Percentiles rank a stretch among this genome's conserved stretches.
These are phyloP conservation scores for Drosophila miranda DNA, from an alignment of 1,140 invertebrate genomes.

Conservation along the genomic window DNA sequence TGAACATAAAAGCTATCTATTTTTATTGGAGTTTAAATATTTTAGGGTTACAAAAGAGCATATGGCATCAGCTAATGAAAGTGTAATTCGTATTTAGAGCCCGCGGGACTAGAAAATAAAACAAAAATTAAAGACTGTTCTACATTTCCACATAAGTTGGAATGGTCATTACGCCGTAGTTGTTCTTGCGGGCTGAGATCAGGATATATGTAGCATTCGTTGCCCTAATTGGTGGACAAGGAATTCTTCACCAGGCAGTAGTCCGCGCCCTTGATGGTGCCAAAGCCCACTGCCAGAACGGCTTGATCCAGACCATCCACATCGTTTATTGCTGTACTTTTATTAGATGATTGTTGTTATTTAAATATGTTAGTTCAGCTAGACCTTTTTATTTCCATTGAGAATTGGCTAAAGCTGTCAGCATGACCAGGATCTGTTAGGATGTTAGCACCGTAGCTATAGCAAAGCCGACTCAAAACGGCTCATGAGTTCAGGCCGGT, in stretches of 20 bases:
- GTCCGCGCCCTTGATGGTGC: conserved; percentile 89
- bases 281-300: conserved; percentile 96
- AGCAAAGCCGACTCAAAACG: too few relatives aligned
- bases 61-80: conserved; percentile 6
- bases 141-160: conserved; percentile 92
- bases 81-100: conserved; percentile 65
- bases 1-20: not conserved
- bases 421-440: too few relatives aligned
- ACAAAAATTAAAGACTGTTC: not conserved
- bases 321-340: conserved; percentile 57
- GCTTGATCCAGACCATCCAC: conserved; percentile 92
- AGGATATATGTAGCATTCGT: conserved; percentile 96
- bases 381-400: not conserved
- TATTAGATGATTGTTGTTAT: too few relatives aligned
- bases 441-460: too few relatives aligned
- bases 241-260: conserved; percentile 98
- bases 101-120: conserved; percentile 43
- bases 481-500: too few relatives aligned
- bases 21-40: not conserved
- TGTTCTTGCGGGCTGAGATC: conserved; percentile 94
- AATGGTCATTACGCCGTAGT: conserved; percentile 94
- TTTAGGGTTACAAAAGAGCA: conserved; percentile 41
- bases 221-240: conserved; percentile 97
- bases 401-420: too few relatives aligned
- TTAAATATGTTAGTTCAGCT: too few relatives aligned